A percentile compares a stretch with the other conserved stretches of the same genome.
These are phyloP conservation scores for Stenodema calcarata DNA, from an alignment of 2,888 invertebrate species.

Conservation along the genomic window DNA sequence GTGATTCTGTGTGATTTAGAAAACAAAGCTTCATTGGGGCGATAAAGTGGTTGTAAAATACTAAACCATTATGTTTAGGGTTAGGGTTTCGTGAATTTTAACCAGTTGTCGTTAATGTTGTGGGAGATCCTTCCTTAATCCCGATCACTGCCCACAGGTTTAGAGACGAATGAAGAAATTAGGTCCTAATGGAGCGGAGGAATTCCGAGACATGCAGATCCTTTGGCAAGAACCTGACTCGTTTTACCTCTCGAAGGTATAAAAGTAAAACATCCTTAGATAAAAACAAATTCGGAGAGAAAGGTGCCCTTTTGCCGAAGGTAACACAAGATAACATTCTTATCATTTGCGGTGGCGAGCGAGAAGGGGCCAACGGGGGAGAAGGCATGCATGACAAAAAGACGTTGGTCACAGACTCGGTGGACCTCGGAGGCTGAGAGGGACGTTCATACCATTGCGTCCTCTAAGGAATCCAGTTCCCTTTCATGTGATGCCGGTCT, in stretches of 20 bases:
- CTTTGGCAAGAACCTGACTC: not conserved
- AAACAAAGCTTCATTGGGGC: no score
- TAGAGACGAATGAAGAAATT: not conserved
- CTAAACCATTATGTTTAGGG: no score
- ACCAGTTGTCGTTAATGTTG: not conserved
- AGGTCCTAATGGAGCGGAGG: not conserved
- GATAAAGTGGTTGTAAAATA: no score
- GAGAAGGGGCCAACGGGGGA: not conserved
- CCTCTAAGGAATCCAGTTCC: conserved; percentile 24
- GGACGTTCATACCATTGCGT: conserved; percentile 22
- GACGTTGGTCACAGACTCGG: not conserved
- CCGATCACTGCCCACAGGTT: not conserved
- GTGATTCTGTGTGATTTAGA: no score
- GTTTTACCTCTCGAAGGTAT: not conserved
- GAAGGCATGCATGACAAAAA: conserved; percentile 14
- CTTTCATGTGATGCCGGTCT: conserved; percentile 43
- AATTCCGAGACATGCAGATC: not conserved
- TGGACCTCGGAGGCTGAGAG: not conserved
- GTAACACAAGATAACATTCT: conserved; percentile 14
- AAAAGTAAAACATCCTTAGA: not conserved
- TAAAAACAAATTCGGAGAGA: conserved; percentile 35
- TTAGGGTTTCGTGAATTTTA: no score
- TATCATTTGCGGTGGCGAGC: not conserved
- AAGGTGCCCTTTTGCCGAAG: not conserved
- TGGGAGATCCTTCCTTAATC: not conserved